phyloP scores from a whole-genome alignment of 1,140 invertebrate species.

The Charaxes varanes region DNA sequence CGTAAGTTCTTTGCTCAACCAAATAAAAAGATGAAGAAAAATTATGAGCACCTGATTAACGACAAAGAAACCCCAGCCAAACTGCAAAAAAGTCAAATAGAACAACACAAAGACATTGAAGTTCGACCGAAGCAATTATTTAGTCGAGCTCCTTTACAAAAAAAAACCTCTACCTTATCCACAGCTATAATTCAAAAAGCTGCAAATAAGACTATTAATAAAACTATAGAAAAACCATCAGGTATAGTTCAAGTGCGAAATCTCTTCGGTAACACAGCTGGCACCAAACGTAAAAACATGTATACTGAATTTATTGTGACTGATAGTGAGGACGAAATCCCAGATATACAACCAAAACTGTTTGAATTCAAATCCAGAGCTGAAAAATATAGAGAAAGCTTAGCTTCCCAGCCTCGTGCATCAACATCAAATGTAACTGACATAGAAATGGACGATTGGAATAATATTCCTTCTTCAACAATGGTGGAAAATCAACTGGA shows the following conservation, averaged over 20 bases:
- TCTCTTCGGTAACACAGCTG: slow-evolving; percentile 44
- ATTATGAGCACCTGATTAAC: too few species aligned
- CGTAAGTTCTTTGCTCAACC: slow-evolving; percentile 38
- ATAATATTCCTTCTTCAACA: slow-evolving; percentile 52
- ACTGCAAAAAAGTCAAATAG: slow-evolving; percentile 30
- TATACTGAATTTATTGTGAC: slow-evolving; percentile 54
- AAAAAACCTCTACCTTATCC: slow-evolving; percentile 42
- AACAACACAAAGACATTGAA: slow-evolving; percentile 36
- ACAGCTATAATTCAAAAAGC: slow-evolving; percentile 42
- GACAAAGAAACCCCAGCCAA: slow-evolving; percentile 34
- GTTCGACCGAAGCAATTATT: slow-evolving; percentile 42
- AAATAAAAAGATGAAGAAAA: slow-evolving; percentile 36
- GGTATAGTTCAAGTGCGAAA: slow-evolving; percentile 32
- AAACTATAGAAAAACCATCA: slow-evolving; percentile 34
- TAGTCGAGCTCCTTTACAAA: slow-evolving; percentile 26
- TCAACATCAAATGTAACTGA: slow-evolving; percentile 45
- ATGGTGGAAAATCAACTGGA: slow-evolving; percentile 52
- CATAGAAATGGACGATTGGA: slow-evolving; percentile 57
- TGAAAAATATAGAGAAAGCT: slow-evolving; percentile 19
- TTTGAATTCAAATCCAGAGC: slow-evolving; percentile 41
- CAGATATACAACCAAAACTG: slow-evolving; percentile 49
- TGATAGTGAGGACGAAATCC: slow-evolving; percentile 58
- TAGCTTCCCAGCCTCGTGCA: slow-evolving; percentile 24
- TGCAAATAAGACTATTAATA: slow-evolving; percentile 45
- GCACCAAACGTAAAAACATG: slow-evolving; percentile 50